These are phyloP conservation scores for Perithous albicinctus DNA, from an alignment of 2,888 invertebrate genomes.

Conservation along the genomic window DNA sequence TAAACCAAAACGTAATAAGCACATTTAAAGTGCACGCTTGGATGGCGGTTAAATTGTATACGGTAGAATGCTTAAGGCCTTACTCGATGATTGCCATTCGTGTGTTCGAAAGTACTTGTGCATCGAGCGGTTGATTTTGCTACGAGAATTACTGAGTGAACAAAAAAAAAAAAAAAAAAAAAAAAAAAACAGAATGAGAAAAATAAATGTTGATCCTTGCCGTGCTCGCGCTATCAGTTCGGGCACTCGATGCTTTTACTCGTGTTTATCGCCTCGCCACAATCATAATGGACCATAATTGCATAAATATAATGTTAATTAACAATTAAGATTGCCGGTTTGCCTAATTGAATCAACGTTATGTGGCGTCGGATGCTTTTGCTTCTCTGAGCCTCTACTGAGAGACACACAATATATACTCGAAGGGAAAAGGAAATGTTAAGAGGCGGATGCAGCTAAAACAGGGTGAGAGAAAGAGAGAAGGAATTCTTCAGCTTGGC, in stretches of 20 bases:
- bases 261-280: slow-evolving; percentile 75
- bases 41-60: slow-evolving; percentile 18
- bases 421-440: slow-evolving; percentile 19
- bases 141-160: neutral
- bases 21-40: slow-evolving; percentile 4
- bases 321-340: slow-evolving; percentile 81
- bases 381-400: neutral
- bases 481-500: slow-evolving; percentile 47
- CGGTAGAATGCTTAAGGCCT: slow-evolving; percentile 40
- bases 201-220: no score
- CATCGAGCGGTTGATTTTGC: slow-evolving; percentile 23
- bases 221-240: slow-evolving; percentile 15
- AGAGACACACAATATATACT: slow-evolving; percentile 34
- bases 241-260: slow-evolving; percentile 69
- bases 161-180: slow-evolving; percentile 29
- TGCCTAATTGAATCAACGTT: slow-evolving; percentile 82
- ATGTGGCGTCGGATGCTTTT: neutral
- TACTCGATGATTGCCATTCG: slow-evolving; percentile 45
- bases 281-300: slow-evolving; percentile 82
- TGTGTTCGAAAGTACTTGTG: slow-evolving; percentile 15
- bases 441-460: slow-evolving; percentile 27
- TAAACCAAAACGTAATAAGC: slow-evolving; percentile 41
- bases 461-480: slow-evolving; percentile 14
- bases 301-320: slow-evolving; percentile 83
- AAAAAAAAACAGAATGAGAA: no score